phyloP scores from a whole-genome alignment of 2,888 invertebrate species.

The Drosophila subquinaria region DNA sequence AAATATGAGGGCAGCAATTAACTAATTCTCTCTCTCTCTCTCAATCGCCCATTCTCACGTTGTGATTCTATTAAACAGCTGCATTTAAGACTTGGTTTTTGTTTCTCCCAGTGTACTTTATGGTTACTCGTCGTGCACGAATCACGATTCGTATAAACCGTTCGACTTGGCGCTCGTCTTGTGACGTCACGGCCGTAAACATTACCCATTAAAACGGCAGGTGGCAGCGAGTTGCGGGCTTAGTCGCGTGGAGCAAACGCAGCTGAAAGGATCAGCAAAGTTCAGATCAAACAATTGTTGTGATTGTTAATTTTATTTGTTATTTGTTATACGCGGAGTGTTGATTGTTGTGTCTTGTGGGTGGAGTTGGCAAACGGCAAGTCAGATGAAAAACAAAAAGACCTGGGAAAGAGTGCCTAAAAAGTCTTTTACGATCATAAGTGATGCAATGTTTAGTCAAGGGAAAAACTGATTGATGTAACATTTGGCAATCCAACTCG shows the following conservation, averaged over 20 bases:
- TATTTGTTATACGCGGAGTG: conserved; percentile 1
- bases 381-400: conserved; percentile 14
- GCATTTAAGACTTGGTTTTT: background rate
- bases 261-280: conserved; percentile 66
- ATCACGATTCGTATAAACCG: conserved; percentile 32
- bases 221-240: conserved; percentile 30
- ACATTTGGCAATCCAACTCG: conserved; percentile 19
- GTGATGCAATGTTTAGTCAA: conserved; percentile 35
- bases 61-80: background rate
- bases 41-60: background rate
- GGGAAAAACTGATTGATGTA: conserved; percentile 18
- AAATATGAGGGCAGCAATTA: background rate
- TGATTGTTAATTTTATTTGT: background rate
- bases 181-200: conserved; percentile 52
- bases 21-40: background rate
- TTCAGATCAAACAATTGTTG: conserved; percentile 1
- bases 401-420: conserved; percentile 2
- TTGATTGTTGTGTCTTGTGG: conserved; percentile 21
- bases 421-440: conserved; percentile 3
- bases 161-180: conserved; percentile 16
- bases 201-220: conserved; percentile 51
- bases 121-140: conserved; percentile 23
- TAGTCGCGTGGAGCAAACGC: conserved; percentile 63
- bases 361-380: conserved; percentile 22
- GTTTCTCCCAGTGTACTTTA: conserved; percentile 28